phyloP scores from a whole-genome alignment of 2,797 vertebrate species.

The Manis pentadactyla region DNA sequence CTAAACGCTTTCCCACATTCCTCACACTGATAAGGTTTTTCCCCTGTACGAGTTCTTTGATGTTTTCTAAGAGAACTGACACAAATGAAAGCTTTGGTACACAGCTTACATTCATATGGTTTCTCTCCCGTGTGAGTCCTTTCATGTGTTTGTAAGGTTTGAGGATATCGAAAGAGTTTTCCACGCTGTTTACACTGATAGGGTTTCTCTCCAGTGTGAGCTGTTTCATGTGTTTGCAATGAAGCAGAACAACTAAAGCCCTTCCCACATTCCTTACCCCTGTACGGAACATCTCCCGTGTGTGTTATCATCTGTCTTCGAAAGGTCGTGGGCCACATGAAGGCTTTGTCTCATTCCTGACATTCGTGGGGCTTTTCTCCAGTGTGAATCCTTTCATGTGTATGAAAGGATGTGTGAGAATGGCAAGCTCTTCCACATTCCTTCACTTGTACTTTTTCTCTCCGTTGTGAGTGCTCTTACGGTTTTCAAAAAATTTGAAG shows the following conservation, averaged over 20 bases:
- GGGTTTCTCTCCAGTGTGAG: constrained; percentile 54
- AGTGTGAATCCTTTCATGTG: not conserved
- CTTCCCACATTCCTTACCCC: constrained; percentile 45
- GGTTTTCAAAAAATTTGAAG: not conserved
- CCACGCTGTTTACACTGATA: no score
- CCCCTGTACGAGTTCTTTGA: no score
- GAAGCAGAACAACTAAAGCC: constrained; percentile 30
- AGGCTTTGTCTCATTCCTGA: constrained; percentile 23
- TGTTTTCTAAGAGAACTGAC: no score
- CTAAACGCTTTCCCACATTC: no score
- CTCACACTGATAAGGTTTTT: no score
- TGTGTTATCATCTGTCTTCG: constrained; percentile 33
- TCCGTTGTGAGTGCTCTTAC: not conserved
- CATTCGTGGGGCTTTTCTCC: constrained; percentile 57
- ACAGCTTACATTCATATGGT: not conserved
- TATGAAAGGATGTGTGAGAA: not conserved
- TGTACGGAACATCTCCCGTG: not conserved
- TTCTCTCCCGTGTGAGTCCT: not conserved
- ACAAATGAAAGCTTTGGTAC: constrained; percentile 9
- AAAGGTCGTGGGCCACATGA: not conserved
- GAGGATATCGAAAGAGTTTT: no score
- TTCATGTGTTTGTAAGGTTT: no score
- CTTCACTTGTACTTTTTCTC: not conserved
- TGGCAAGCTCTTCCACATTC: not conserved
- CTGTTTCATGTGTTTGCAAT: constrained; percentile 21